phyloP scores from a whole-genome alignment of 2,797 vertebrate species.

The Bradypodion ventrale region DNA sequence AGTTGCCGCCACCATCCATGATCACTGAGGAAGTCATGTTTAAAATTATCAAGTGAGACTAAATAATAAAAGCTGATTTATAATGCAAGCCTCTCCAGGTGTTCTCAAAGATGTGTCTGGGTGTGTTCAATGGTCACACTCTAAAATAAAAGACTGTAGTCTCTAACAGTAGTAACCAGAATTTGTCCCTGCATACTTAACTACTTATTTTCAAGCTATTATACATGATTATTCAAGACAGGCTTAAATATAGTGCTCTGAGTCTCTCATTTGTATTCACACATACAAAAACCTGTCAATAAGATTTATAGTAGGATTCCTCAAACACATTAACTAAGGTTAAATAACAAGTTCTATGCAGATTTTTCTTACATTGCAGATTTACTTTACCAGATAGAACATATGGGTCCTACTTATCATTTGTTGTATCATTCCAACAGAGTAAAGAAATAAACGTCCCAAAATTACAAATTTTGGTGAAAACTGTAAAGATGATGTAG shows the following conservation, averaged over 20 bases:
- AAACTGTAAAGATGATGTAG: neutral
- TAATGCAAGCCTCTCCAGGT: neutral
- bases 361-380: neutral
- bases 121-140: neutral
- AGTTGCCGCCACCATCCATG: conserved; percentile 10
- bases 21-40: conserved; percentile 38
- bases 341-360: neutral
- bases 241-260: conserved; percentile 13
- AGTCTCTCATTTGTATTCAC: conserved; percentile 16
- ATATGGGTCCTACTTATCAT: neutral
- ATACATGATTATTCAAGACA: conserved; percentile 30
- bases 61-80: conserved; percentile 23
- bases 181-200: conserved; percentile 17
- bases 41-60: conserved; percentile 13
- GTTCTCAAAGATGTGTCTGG: neutral
- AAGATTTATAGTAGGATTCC: neutral
- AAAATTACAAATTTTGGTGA: too few species aligned
- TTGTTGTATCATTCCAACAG: neutral
- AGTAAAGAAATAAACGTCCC: neutral
- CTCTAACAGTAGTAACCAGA: neutral
- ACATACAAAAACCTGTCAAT: neutral
- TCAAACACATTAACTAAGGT: neutral
- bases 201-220: conserved; percentile 23
- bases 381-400: neutral
- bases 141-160: neutral